Evolutionary conservation across 2,888 invertebrate genomes (phyloP), one percentile per base, ranked within the genome.

Genomic region (Cheilosia grossa): DNA sequence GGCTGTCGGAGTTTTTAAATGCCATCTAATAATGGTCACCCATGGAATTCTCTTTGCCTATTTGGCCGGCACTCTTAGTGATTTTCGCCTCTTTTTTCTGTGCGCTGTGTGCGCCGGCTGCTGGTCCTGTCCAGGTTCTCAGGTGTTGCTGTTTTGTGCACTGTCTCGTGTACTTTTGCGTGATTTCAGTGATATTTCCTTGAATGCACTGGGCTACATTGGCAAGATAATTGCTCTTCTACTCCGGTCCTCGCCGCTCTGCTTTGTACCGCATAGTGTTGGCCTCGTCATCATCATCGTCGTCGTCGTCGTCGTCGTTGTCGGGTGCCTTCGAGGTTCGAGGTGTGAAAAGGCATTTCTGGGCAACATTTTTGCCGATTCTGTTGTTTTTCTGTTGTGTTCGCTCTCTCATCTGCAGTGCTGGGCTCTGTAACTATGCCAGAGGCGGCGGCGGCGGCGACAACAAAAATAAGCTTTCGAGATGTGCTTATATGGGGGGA

Each of bases 1-100:
- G 85, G 85, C 75, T 81, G 81, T 85, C 81, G 85, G 85, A 81
- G 85, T 75, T 85, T 85, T 85, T 85, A 85, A 85, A 85, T 85
- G 85, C 81, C 85, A 85, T 85, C 85, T 85, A 85, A 85, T 85
- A 85, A 85, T 85, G 85, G 85, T 85, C 81, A 81, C 85, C 85
- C 81, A 85, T 85, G 81, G 85, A 85, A 85, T 85, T 85, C 80
- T 72, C 70, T 10, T 49, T 81, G 67, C 85, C 85, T 85, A 81
- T 85, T 85, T 85, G 81, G 85, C 75, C 83, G 70, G 51, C 49
- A 51, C 53, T 59, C 63, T 19, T 64, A 83, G 85, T 85, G 75
- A 85, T 85, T 85, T 83, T 83, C 80, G 69, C 74, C 83, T 74
- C 58, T 64, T 47, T 80, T 67, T 73, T 27, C 9, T 37, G 3